These are phyloP conservation scores for Phylloscopus trochilus DNA, from an alignment of 2,113 vertebrate species.

Conservation along the genomic window DNA sequence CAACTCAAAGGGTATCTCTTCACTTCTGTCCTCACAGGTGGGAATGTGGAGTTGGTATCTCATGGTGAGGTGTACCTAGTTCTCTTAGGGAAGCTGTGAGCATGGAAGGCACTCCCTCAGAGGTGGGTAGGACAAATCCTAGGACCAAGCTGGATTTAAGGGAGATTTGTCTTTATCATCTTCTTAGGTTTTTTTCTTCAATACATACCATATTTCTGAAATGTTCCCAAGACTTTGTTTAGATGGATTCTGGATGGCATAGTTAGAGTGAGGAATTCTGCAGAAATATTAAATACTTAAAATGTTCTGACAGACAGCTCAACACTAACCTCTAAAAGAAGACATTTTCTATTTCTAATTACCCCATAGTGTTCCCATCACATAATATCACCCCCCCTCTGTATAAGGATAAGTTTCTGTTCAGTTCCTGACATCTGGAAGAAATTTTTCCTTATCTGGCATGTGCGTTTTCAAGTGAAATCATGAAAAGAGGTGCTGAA, in stretches of 20 bases:
- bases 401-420: neutral
- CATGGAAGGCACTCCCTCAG: rapidly evolving
- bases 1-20: neutral
- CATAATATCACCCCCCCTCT: neutral
- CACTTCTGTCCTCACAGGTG: neutral
- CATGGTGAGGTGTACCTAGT: neutral
- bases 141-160: neutral
- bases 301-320: neutral
- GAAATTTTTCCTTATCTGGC: constrained; percentile 13
- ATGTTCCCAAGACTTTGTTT: neutral
- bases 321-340: neutral
- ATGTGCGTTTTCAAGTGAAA: neutral
- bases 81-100: neutral
- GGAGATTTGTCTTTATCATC: neutral
- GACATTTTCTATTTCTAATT: neutral
- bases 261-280: neutral
- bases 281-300: neutral
- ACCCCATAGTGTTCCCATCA: neutral
- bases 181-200: neutral
- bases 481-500: neutral
- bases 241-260: neutral
- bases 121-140: neutral
- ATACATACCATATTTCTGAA: neutral
- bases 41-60: neutral
- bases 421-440: constrained; percentile 32